Conservation (phyloP, 1,140 invertebrate genomes). For the Lycorma delicatula region DNA sequence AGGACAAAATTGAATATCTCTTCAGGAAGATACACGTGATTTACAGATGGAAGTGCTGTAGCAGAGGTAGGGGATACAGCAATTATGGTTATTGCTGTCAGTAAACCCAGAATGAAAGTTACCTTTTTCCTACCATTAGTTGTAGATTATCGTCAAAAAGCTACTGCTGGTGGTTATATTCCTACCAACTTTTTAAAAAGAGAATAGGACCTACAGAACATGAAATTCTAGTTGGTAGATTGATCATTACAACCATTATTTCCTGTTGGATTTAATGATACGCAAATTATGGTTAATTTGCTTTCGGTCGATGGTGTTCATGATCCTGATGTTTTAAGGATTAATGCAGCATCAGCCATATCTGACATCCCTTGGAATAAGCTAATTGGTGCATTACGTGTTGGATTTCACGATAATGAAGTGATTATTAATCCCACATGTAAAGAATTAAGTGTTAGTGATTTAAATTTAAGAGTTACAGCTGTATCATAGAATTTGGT, state of each 20-base stretch:
- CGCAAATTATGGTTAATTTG: conserved; percentile 88
- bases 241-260: conserved; percentile 86
- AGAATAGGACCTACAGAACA: conserved; percentile 78
- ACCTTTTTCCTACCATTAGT: conserved; percentile 72
- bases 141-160: conserved; percentile 92
- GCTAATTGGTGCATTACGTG: conserved; percentile 84
- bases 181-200: conserved; percentile 90
- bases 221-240: conserved; percentile 83
- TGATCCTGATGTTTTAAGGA: conserved; percentile 81
- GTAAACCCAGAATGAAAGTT: conserved; percentile 52
- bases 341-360: conserved; percentile 91
- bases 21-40: conserved; percentile 73
- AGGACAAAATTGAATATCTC: conserved; percentile 54
- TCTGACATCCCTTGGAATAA: conserved; percentile 97
- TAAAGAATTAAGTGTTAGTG: conserved; percentile 62
- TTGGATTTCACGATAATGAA: conserved; percentile 74
- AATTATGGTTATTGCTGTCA: conserved; percentile 84
- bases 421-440: conserved; percentile 81
- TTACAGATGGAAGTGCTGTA: conserved; percentile 79
- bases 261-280: conserved; percentile 69
- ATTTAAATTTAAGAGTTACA: conserved; percentile 78
- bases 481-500: conserved; percentile 69
- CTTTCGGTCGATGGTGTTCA: conserved; percentile 80
- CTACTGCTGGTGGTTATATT: conserved; percentile 90
- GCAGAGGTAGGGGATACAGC: conserved; percentile 76